phyloP scores from a whole-genome alignment of 2,797 vertebrate genomes.

The Apogon hyalosoma region DNA sequence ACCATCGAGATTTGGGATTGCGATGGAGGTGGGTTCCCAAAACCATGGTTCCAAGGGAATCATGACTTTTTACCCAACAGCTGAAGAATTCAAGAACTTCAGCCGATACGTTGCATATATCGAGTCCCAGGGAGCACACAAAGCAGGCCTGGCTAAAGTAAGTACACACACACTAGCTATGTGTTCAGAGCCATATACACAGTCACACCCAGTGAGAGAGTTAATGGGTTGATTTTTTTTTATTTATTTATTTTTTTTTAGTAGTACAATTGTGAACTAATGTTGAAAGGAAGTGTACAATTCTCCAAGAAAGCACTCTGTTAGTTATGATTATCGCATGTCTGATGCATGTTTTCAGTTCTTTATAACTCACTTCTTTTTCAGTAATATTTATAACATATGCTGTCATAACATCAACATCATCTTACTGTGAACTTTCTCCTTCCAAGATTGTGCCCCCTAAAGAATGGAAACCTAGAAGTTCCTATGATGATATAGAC shows the following conservation, averaged over 20 bases:
- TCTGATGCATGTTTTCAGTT: neutral
- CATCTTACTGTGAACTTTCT: neutral
- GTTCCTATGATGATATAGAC: conserved; percentile 93
- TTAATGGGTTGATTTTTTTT: neutral
- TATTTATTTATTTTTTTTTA: neutral
- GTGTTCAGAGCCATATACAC: neutral
- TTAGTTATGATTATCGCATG: neutral
- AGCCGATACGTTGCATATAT: conserved; percentile 93
- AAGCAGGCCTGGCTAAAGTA: conserved; percentile 94
- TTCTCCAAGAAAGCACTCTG: too few species aligned
- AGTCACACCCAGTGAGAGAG: neutral
- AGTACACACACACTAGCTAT: conserved; percentile 34
- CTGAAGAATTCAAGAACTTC: conserved; percentile 93
- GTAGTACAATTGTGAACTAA: neutral
- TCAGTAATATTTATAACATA: neutral
- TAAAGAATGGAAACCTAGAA: conserved; percentile 93
- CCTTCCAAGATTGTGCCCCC: conserved; percentile 90
- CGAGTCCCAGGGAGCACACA: conserved; percentile 96
- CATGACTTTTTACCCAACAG: conserved; percentile 94
- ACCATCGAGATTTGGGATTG: conserved; percentile 78
- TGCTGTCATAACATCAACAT: neutral
- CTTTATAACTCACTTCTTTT: neutral
- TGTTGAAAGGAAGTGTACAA: neutral
- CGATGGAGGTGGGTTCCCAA: conserved; percentile 86
- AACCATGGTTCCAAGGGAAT: conserved; percentile 87